Percentiles rank a stretch among this genome's conserved stretches.
phyloP scores from a whole-genome alignment of 1,140 invertebrate genomes.

The Euglossa dilemma region DNA sequence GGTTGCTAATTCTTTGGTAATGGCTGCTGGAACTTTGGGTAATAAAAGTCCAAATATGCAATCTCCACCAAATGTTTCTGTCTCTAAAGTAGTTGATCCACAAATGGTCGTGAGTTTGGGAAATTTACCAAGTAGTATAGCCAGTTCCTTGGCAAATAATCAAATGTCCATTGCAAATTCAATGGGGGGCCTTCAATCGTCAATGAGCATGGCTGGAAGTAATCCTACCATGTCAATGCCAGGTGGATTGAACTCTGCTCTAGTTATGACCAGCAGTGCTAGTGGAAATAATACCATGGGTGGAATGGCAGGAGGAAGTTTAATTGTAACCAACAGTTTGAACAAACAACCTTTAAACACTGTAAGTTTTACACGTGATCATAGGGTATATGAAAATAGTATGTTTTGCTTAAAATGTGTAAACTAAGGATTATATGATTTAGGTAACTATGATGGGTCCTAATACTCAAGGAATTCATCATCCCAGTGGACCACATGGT shows the following conservation, averaged over 20 bases:
- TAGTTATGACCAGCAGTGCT: slow-evolving; percentile 82
- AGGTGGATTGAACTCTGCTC: slow-evolving; percentile 84
- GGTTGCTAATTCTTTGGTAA: slow-evolving; percentile 86
- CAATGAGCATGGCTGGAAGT: slow-evolving; percentile 85
- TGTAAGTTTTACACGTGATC: slow-evolving; percentile 57
- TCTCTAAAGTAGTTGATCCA: slow-evolving; percentile 84
- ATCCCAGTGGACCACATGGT: slow-evolving; percentile 77
- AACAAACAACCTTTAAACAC: slow-evolving; percentile 86
- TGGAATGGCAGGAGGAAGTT: slow-evolving; percentile 85
- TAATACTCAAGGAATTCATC: slow-evolving; percentile 80
- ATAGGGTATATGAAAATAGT: not conserved
- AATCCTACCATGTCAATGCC: slow-evolving; percentile 85
- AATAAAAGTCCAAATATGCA: slow-evolving; percentile 92
- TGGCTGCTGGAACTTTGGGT: slow-evolving; percentile 87
- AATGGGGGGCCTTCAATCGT: slow-evolving; percentile 81
- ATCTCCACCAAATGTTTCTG: slow-evolving; percentile 89
- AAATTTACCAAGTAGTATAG: slow-evolving; percentile 85
- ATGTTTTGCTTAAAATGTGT: not conserved
- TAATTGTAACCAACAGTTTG: slow-evolving; percentile 86
- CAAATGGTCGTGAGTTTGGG: slow-evolving; percentile 84
- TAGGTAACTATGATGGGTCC: slow-evolving; percentile 81
- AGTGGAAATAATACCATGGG: slow-evolving; percentile 80
- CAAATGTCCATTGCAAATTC: slow-evolving; percentile 84
- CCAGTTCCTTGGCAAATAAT: slow-evolving; percentile 83
- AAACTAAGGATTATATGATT: slow-evolving; percentile 19